Evolutionary conservation across 2,797 vertebrate species (phyloP).

Genomic region (Allobates femoralis): DNA sequence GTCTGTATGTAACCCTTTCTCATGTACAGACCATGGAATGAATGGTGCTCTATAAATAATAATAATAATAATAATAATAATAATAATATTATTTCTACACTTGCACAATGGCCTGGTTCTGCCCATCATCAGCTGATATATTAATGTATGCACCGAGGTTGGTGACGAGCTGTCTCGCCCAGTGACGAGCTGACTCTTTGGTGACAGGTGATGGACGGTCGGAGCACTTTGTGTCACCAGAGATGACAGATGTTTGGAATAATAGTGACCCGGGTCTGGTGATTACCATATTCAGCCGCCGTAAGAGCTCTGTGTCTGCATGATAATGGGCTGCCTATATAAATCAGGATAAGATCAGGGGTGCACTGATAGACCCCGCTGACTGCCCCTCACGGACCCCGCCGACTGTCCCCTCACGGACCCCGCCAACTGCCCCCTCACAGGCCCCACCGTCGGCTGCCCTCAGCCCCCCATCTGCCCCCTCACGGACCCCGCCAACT

Average conservation of each 20-base stretch:
- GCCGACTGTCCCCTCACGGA: too few species aligned
- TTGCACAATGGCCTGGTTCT: neutral
- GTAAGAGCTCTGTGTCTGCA: neutral
- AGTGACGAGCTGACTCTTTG: neutral
- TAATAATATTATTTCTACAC: too few species aligned
- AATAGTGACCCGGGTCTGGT: neutral
- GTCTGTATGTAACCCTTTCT: too few species aligned
- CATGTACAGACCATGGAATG: too few species aligned
- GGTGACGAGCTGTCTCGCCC: neutral
- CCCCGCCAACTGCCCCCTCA: too few species aligned
- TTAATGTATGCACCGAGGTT: neutral
- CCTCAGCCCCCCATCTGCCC: too few species aligned
- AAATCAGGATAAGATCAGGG: neutral
- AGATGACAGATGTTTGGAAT: constrained; percentile 37
- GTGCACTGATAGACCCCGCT: neutral
- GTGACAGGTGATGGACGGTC: neutral
- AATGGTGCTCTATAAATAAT: too few species aligned
- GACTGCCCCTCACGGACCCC: too few species aligned
- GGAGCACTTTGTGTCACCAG: constrained; percentile 11
- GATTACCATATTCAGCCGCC: constrained; percentile 43
- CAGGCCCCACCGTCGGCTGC: too few species aligned
- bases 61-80: too few species aligned
- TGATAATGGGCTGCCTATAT: neutral
- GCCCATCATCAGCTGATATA: neutral
- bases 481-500: too few species aligned